These are phyloP conservation scores for Strigamia maritima DNA, from an alignment of 2,888 invertebrate species.

Conservation along the genomic window DNA sequence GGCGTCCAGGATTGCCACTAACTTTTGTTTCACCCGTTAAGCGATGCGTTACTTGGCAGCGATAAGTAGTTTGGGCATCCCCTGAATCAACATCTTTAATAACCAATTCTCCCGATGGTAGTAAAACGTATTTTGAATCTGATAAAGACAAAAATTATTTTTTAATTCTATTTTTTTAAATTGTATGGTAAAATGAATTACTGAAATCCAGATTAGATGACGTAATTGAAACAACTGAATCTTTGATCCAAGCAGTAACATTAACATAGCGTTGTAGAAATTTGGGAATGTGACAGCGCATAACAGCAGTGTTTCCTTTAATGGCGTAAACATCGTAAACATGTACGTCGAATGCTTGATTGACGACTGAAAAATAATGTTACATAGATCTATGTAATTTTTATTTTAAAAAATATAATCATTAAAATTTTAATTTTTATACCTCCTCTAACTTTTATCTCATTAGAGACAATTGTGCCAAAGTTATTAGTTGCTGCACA, in stretches of 20 bases:
- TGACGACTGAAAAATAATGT: constrained; percentile 24
- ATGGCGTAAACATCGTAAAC: constrained; percentile 37
- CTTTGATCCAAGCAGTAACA: constrained; percentile 37
- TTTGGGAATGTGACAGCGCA: constrained; percentile 35
- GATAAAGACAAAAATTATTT: neutral
- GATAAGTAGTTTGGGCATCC: constrained; percentile 41
- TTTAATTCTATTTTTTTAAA: neutral
- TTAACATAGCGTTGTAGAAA: constrained; percentile 31
- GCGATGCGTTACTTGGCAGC: constrained; percentile 42
- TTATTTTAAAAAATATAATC: neutral
- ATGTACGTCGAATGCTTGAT: constrained; percentile 15
- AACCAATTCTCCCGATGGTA: constrained; percentile 43
- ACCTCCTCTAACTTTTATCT: constrained; percentile 46
- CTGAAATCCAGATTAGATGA: neutral
- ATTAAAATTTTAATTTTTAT: neutral
- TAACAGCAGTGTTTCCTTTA: constrained; percentile 36
- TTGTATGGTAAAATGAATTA: neutral
- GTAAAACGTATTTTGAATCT: constrained; percentile 43
- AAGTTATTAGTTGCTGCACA: constrained; percentile 45
- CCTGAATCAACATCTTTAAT: constrained; percentile 41
- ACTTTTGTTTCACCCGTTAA: constrained; percentile 43
- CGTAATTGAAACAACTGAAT: neutral
- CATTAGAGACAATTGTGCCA: constrained; percentile 45
- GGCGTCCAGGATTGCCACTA: constrained; percentile 42
- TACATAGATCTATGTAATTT: neutral